phyloP scores from a whole-genome alignment of 2,113 vertebrate genomes.

The Neodon shergylaensis region DNA sequence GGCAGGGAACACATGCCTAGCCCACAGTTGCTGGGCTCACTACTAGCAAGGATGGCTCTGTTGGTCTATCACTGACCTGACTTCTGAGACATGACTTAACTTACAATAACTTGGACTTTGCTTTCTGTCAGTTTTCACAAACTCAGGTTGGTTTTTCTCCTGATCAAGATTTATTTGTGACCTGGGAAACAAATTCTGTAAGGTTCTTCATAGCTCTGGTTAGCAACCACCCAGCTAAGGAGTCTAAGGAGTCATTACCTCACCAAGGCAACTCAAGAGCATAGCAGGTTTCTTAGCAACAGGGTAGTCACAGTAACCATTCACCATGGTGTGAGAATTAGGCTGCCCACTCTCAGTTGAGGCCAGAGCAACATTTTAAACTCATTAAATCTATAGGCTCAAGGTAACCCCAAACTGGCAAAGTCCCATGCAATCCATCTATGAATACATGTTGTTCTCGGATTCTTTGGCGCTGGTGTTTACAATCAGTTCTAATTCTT shows the following conservation, averaged over 20 bases:
- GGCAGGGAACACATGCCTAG: background rate
- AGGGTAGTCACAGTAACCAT: constrained; percentile 73
- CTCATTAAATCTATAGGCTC: constrained; percentile 54
- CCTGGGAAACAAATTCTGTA: constrained; percentile 57
- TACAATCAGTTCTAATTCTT: constrained; percentile 35
- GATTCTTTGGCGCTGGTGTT: background rate
- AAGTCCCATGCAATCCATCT: background rate
- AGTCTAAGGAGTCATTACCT: constrained; percentile 52
- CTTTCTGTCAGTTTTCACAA: constrained; percentile 33
- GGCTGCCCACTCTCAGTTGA: constrained; percentile 21
- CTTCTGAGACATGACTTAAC: background rate
- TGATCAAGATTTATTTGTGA: constrained; percentile 62
- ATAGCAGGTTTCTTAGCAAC: constrained; percentile 77
- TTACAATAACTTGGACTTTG: constrained; percentile 32
- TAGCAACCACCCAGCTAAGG: constrained; percentile 23
- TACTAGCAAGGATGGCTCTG: background rate
- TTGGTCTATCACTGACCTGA: background rate
- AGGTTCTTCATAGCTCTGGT: constrained; percentile 43
- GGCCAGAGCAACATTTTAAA: constrained; percentile 66
- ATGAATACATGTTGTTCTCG: background rate
- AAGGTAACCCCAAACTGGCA: constrained; percentile 3
- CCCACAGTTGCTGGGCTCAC: background rate
- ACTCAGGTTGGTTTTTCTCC: constrained; percentile 47
- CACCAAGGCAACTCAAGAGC: constrained; percentile 67
- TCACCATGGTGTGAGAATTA: constrained; percentile 67